These are phyloP conservation scores for Glyphotaelius pellucidus DNA, from an alignment of 2,888 invertebrate species.

Conservation along the genomic window DNA sequence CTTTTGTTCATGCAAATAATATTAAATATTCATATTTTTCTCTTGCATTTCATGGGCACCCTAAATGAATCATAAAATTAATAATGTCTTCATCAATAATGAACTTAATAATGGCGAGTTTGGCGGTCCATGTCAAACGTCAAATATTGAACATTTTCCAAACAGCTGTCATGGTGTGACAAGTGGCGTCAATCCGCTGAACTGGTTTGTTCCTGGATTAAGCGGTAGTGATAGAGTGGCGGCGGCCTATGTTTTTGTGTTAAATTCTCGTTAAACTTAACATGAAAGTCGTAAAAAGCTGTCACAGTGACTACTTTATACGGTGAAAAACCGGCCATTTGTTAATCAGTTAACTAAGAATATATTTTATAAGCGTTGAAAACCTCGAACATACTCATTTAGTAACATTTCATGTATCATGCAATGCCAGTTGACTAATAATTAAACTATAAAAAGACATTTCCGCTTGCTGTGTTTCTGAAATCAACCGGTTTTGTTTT, in stretches of 20 bases:
- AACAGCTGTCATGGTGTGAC: not conserved
- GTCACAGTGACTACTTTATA: not conserved
- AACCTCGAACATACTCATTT: not conserved
- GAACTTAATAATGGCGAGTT: not conserved
- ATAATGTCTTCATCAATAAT: not conserved
- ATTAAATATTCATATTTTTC: too few species aligned
- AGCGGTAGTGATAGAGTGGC: not conserved
- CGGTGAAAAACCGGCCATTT: not conserved
- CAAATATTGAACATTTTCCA: not conserved
- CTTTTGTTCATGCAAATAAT: too few species aligned
- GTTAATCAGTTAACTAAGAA: not conserved
- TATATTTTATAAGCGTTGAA: not conserved
- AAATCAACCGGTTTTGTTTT: conserved; percentile 2
- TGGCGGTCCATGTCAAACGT: not conserved
- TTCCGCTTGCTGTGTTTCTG: not conserved
- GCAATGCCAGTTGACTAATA: not conserved
- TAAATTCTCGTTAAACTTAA: not conserved
- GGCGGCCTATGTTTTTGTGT: not conserved
- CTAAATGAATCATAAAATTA: not conserved
- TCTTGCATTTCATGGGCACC: too few species aligned
- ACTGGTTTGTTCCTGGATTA: not conserved
- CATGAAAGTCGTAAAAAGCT: not conserved
- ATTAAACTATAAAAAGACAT: not conserved
- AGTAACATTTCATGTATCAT: not conserved
- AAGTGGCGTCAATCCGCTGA: not conserved